Base-by-base conservation (phyloP, 2,113 vertebrate genomes). In the Toxostoma redivivum region DNA sequence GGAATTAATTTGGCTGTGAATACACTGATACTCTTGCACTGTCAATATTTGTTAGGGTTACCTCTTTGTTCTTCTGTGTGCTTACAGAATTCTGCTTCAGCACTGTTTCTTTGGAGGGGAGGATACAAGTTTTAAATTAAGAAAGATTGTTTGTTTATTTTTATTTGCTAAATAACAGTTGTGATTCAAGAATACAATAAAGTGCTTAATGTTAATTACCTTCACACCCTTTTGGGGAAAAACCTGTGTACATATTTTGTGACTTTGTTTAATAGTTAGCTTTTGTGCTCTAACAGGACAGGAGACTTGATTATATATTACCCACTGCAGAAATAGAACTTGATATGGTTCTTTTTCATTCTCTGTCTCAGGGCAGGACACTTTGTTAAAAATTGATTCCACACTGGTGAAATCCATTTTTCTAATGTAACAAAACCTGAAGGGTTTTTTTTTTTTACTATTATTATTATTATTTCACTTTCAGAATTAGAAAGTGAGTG, bases 381-480 rank as follows among this genome's bases (percentile, higher is more conserved):
- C 50, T 92, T 85, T 38, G 73, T 72, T 88, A 61, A 82, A 91
- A 95, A 80, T 35, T 57, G 8, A 47, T 74, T 89, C n/a, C 12
- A 16, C 0, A 3, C 51, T 73, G 45, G 50, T 0, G 0, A 87
- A 94, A 94, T 11, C 6, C 15, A 8, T 80, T 87, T 81, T n/a
- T 87, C 19, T 69, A 61, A 69, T 33, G 37, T 66, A 80, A 76
- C 12, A 45, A 71, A 94, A 57, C 10, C 33, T 53, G 22, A 28
- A 18, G 38, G 30, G 1, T 11, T 84, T 53, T 47, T 7, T 3
- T 20, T 2, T 2, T 54, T 3, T 18, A 20, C 1, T 17, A 44
- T 42, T 7, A 4, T 35, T 56, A 9, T 23, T 71, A 30, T 45
- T 19, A 45, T 45, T 77, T 82, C 18, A 24, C 30, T 8, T 86